Base-by-base conservation (phyloP, 2,888 invertebrate genomes). In the Drosophila buzzatii region DNA sequence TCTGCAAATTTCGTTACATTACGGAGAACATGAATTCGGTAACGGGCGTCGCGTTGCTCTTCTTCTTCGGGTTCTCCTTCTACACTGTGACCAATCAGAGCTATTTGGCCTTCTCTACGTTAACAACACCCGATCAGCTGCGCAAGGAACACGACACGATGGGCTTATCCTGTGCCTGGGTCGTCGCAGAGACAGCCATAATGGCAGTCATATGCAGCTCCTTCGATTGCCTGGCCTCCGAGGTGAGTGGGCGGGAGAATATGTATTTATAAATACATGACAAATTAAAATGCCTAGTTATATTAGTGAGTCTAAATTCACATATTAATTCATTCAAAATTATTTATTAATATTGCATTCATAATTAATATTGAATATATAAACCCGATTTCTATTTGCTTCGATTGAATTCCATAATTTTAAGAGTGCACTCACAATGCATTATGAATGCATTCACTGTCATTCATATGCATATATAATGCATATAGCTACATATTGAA, bases 81-180 rank as follows among this genome's bases (percentile, higher is more conserved):
- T 92, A 91, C 52, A 90, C 91, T n/a, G 81, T 92, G 0, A 92
- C 91, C 14, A 92, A 91, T 61, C 91, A 91, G 45, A 90, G 91
- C 33, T 91, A 92, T 47, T 62, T 91, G 68, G 90, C 90, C 14
- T 91, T 91, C 37, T 82, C 90, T 16, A 90, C 82, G 1, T 56
- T 91, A n/a, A 85, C 90, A 0, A 83, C 85, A 45, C 71, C 76
- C 2, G 69, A 62, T 0, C 61, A 72, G 1, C 63, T 71, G 37
- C 53, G 60, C 3, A 76, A 82, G 10, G 76, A 79, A 27, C 77
- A 76, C 16, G 81, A 91, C 27, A 80, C 89, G 20, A 82, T 91
- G 47, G 83, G 87, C 4, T 16, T 91, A 7, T 91, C 91, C 0
- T 74, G 80, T 6, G 82, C 85, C 33, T 91, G 91, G 91, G 90